Conservation (phyloP, 1,140 invertebrate genomes). For the Pygmarrhopalites habei region DNA sequence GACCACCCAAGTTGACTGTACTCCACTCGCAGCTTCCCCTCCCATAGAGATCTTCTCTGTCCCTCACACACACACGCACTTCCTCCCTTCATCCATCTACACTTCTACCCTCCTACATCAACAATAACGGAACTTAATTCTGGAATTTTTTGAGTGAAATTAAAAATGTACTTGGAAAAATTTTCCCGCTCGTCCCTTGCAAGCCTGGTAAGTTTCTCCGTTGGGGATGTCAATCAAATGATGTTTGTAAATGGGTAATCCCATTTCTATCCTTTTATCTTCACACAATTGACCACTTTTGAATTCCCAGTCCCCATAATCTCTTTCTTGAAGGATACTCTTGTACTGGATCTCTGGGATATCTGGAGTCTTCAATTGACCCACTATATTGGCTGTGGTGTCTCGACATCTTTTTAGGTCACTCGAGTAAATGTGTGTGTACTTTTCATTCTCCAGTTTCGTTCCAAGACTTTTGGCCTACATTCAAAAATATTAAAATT, state of each 20-base stretch:
- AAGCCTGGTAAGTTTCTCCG: neutral
- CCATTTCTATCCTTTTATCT: neutral
- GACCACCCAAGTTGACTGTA: too few species aligned
- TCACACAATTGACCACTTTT: neutral
- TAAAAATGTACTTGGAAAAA: slow-evolving; percentile 1
- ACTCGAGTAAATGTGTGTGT: slow-evolving; percentile 8
- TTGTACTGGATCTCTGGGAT: neutral
- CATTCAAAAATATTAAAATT: too few species aligned
- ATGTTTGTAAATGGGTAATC: neutral
- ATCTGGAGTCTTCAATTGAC: neutral
- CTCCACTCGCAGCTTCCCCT: too few species aligned
- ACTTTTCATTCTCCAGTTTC: neutral
- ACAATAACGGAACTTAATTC: too few species aligned
- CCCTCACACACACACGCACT: too few species aligned
- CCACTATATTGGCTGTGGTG: neutral
- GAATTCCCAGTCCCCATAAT: slow-evolving; percentile 2
- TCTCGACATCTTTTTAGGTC: neutral
- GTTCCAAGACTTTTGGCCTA: neutral
- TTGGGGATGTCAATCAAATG: neutral
- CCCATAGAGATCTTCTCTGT: too few species aligned
- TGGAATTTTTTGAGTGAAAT: too few species aligned
- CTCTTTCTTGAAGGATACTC: neutral
- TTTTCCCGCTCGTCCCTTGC: neutral
- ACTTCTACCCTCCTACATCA: too few species aligned
- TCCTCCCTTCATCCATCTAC: too few species aligned